A percentile compares a stretch with the other conserved stretches of the same genome.
Conservation (phyloP, 2,113 vertebrate species). For the Arizona elegans region DNA sequence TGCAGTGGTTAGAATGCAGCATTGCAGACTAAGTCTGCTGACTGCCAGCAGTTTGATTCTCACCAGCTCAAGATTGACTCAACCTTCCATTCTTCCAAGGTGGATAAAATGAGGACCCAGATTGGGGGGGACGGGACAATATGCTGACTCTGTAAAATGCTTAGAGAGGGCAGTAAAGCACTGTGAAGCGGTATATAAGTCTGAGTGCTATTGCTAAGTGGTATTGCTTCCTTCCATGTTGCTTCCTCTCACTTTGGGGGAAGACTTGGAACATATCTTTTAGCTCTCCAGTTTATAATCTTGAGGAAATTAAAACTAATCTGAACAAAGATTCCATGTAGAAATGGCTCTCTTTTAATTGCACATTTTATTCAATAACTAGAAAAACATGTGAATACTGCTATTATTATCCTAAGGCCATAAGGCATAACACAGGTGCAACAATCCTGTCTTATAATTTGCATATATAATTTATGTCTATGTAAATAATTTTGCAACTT, state of each 20-base stretch:
- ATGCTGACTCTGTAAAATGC: no score
- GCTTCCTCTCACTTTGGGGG: neutral
- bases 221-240: neutral
- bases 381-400: neutral
- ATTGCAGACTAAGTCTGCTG: no score
- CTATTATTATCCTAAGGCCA: neutral
- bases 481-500: neutral
- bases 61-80: no score
- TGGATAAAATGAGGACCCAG: no score
- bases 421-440: neutral
- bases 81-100: no score
- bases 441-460: neutral
- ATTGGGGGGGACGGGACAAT: no score
- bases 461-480: neutral
- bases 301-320: neutral
- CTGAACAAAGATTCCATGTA: neutral
- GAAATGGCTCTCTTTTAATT: neutral
- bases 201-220: no score
- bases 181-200: no score
- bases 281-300: neutral
- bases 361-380: neutral
- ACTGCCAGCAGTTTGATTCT: no score
- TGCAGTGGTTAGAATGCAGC: neutral
- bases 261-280: neutral
- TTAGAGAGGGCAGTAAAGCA: no score